Percentiles rank a stretch among this genome's conserved stretches.
Evolutionary conservation across 2,797 vertebrate genomes (phyloP).

Genomic region (Melanotaenia nigrans): DNA sequence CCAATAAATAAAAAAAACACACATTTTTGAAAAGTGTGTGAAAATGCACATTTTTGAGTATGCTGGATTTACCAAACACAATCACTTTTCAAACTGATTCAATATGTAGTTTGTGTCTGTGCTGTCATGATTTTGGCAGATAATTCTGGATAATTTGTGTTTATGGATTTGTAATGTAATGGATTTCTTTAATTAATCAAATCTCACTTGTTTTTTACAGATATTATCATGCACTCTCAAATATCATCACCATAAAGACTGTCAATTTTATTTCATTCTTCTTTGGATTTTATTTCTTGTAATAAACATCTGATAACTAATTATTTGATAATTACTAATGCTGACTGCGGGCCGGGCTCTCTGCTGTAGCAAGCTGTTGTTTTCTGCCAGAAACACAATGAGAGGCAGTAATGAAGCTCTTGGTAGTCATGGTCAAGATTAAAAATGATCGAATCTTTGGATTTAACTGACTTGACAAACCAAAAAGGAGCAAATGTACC

Average conservation of each 20-base stretch:
- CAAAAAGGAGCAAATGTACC: constrained; percentile 34
- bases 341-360: not conserved
- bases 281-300: not conserved
- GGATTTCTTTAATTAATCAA: not conserved
- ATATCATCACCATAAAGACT: not conserved
- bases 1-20: not conserved
- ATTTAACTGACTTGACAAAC: constrained; percentile 23
- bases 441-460: constrained; percentile 14
- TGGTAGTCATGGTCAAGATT: not conserved
- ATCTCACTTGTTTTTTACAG: not conserved
- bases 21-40: not conserved
- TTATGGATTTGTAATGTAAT: not conserved
- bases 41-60: constrained; percentile 2
- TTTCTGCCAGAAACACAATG: constrained; percentile 13
- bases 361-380: not conserved
- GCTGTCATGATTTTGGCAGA: not conserved
- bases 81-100: not conserved
- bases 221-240: not conserved
- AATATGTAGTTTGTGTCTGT: too few species aligned
- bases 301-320: constrained; percentile 8
- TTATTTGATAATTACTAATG: constrained; percentile 1
- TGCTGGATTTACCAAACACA: not conserved
- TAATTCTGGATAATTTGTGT: not conserved
- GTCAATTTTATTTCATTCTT: not conserved
- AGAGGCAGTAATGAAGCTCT: not conserved